phyloP scores from a whole-genome alignment of 2,113 vertebrate species.

The Dissostichus mawsoni region DNA sequence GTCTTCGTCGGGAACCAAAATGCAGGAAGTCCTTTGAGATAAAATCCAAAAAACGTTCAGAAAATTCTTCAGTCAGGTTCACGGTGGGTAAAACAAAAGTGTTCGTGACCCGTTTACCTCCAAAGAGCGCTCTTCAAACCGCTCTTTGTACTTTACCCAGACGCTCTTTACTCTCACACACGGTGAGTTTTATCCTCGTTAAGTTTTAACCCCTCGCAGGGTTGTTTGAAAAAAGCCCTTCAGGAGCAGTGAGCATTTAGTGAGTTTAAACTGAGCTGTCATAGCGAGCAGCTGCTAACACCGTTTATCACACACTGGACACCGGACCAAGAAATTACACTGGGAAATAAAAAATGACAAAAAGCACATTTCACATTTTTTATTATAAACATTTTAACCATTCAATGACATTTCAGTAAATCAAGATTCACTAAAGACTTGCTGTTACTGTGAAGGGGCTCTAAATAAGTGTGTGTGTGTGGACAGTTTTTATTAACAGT shows the following conservation, averaged over 20 bases:
- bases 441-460: neutral
- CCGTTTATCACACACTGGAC: constrained; percentile 27
- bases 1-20: constrained; percentile 34
- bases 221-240: constrained; percentile 15
- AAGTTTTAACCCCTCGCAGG: constrained; percentile 2
- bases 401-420: constrained; percentile 93
- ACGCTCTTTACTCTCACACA: neutral
- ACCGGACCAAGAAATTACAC: constrained; percentile 87
- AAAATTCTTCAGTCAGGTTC: neutral
- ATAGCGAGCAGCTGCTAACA: neutral
- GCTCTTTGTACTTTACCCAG: constrained; percentile 80
- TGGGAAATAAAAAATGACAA: constrained; percentile 98
- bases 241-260: constrained; percentile 1
- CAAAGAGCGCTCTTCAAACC: constrained; percentile 71
- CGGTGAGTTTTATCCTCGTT: neutral
- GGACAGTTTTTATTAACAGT: neutral
- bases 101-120: constrained; percentile 61
- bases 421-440: constrained; percentile 54
- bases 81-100: neutral
- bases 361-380: constrained; percentile 99
- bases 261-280: constrained; percentile 17
- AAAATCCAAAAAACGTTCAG: neutral
- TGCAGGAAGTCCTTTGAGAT: neutral
- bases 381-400: constrained; percentile 97
- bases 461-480: neutral